Conservation (phyloP, 2,888 invertebrate species). For the Brenthis ino region DNA sequence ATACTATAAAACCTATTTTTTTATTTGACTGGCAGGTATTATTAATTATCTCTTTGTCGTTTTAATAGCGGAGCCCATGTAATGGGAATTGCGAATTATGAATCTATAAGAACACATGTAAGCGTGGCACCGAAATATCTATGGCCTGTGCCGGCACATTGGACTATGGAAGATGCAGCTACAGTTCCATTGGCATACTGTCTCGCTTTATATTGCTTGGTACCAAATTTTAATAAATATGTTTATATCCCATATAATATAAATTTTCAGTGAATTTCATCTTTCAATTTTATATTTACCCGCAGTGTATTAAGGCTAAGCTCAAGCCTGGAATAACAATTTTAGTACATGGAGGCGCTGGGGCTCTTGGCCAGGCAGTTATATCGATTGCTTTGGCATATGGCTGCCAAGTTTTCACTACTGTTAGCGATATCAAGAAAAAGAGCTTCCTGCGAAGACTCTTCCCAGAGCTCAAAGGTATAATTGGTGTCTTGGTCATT, state of each 20-base stretch:
- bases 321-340: slow-evolving; percentile 41
- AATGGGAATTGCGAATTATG: slow-evolving; percentile 83
- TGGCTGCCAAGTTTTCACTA: slow-evolving; percentile 57
- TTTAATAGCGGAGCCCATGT: slow-evolving; percentile 73
- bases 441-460: slow-evolving; percentile 58
- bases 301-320: slow-evolving; percentile 45
- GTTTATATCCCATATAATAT: neutral
- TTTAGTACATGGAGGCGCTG: slow-evolving; percentile 60
- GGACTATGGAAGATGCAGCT: slow-evolving; percentile 88
- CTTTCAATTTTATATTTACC: slow-evolving; percentile 8
- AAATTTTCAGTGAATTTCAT: neutral
- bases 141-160: slow-evolving; percentile 87
- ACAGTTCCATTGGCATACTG: slow-evolving; percentile 89
- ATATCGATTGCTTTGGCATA: slow-evolving; percentile 56
- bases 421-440: slow-evolving; percentile 59
- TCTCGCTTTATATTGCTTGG: slow-evolving; percentile 71
- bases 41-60: neutral
- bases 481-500: neutral
- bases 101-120: slow-evolving; percentile 81
- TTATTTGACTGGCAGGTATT: neutral
- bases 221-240: slow-evolving; percentile 39
- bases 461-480: slow-evolving; percentile 60
- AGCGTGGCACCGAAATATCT: slow-evolving; percentile 69
- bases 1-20: slow-evolving; percentile 18
- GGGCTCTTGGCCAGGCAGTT: slow-evolving; percentile 62